Percentiles rank a stretch among this genome's conserved stretches.
Conservation (phyloP, 2,888 invertebrate genomes). For the Oscheius myriophilus region DNA sequence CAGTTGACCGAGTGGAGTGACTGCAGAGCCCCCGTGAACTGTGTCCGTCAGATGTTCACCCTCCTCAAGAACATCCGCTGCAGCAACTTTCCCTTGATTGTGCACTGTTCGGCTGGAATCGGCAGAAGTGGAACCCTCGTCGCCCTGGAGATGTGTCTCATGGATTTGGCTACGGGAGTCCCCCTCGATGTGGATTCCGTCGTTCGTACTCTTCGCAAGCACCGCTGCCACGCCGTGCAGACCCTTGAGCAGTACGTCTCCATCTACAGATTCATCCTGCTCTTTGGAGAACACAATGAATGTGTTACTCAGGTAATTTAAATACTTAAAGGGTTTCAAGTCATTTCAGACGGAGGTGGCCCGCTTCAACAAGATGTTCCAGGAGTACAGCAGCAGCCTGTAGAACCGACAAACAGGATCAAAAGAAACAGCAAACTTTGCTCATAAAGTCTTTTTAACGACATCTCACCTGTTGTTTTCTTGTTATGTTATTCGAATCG, state of each 20-base stretch:
- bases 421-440: no score
- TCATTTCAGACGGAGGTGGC: no score
- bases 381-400: no score
- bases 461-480: no score
- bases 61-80: constrained; percentile 4
- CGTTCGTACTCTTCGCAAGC: constrained; percentile 29
- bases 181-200: constrained; percentile 26
- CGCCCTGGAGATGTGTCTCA: constrained; percentile 24
- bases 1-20: constrained; percentile 46
- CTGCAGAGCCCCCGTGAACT: constrained; percentile 13
- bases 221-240: constrained; percentile 38
- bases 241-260: constrained; percentile 45
- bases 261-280: constrained; percentile 40
- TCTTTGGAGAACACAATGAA: constrained; percentile 31
- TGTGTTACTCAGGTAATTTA: background rate
- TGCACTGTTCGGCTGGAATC: constrained; percentile 11
- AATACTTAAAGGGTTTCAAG: no score
- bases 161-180: background rate
- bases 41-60: constrained; percentile 11
- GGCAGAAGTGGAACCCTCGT: constrained; percentile 20
- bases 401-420: no score
- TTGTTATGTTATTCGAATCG: no score
- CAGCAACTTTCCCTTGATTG: background rate
- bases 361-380: no score
- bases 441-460: no score